Percentiles rank a stretch among this genome's conserved stretches.
Evolutionary conservation across 2,888 invertebrate genomes (phyloP).

Genomic region (Yponomeuta evonymella): DNA sequence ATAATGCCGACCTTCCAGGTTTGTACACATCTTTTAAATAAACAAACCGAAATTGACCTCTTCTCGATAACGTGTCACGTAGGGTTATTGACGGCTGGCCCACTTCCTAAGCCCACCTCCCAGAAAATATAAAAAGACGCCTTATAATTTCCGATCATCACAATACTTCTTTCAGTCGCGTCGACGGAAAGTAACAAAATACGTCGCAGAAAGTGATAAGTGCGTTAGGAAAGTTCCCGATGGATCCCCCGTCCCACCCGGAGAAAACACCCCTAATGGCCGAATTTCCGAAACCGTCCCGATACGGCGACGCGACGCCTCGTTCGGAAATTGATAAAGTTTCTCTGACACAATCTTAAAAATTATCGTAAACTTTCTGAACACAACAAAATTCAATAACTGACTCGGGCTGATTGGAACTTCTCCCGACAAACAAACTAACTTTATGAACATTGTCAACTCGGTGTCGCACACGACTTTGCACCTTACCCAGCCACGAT

Average conservation of each 20-base stretch:
- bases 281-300: constrained; percentile 37
- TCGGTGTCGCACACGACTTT: not conserved
- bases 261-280: constrained; percentile 8
- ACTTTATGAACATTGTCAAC: not conserved
- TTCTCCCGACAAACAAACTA: constrained; percentile 4
- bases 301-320: constrained; percentile 43
- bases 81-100: too few relatives aligned
- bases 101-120: too few relatives aligned
- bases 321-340: constrained; percentile 72
- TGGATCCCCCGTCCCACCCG: not conserved
- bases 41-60: too few relatives aligned
- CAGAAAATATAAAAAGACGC: not conserved
- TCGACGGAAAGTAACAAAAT: not conserved
- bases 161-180: not conserved
- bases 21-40: too few relatives aligned
- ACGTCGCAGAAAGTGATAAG: not conserved
- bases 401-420: constrained; percentile 68
- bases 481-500: not conserved
- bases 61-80: too few relatives aligned
- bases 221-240: not conserved
- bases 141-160: not conserved
- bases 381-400: constrained; percentile 74
- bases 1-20: too few relatives aligned
- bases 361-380: constrained; percentile 68
- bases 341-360: constrained; percentile 49